A percentile compares a stretch with the other conserved stretches of the same genome.
These are phyloP conservation scores for Micropterix aruncella DNA, from an alignment of 2,888 invertebrate genomes.

Conservation along the genomic window DNA sequence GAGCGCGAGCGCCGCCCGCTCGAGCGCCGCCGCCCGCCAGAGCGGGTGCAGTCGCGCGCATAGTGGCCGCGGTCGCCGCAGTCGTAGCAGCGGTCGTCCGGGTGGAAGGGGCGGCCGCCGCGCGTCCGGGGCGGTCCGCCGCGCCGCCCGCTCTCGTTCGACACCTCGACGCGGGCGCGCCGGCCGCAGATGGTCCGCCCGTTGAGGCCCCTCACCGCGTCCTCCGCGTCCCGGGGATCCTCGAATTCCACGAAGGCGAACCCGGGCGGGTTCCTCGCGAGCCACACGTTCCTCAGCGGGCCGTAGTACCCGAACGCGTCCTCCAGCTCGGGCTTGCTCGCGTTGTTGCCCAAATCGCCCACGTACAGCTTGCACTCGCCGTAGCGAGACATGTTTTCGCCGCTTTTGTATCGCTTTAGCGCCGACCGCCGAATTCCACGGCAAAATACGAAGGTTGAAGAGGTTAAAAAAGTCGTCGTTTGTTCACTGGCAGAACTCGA, in stretches of 20 bases:
- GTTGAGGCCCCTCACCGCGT: slow-evolving; percentile 66
- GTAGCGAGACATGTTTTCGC: slow-evolving; percentile 59
- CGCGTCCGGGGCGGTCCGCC: slow-evolving; percentile 27
- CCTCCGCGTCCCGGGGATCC: slow-evolving; percentile 84
- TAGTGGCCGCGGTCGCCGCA: slow-evolving; percentile 91
- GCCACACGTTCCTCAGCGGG: slow-evolving; percentile 88
- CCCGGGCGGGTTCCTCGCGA: slow-evolving; percentile 92
- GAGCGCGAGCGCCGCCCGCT: slow-evolving; percentile 29
- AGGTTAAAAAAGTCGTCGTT: too few relatives aligned
- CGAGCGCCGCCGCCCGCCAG: slow-evolving; percentile 46
- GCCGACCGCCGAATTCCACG: too few relatives aligned
- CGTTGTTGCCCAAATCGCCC: slow-evolving; percentile 83
- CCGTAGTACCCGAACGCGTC: slow-evolving; percentile 90
- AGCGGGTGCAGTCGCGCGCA: slow-evolving; percentile 76
- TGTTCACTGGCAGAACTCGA: too few relatives aligned
- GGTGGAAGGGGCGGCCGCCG: slow-evolving; percentile 54
- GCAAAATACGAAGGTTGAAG: too few relatives aligned
- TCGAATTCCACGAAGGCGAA: slow-evolving; percentile 93
- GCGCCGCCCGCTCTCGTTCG: slow-evolving; percentile 63
- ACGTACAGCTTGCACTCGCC: slow-evolving; percentile 93
- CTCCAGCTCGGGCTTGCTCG: slow-evolving; percentile 86
- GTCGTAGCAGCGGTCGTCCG: slow-evolving; percentile 88
- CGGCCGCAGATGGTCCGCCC: slow-evolving; percentile 79
- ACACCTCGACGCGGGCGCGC: slow-evolving; percentile 82
- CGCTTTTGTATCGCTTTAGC: too few relatives aligned